These are phyloP conservation scores for Petrocephalus zakoni DNA, from an alignment of 2,113 vertebrate species.

Conservation along the genomic window DNA sequence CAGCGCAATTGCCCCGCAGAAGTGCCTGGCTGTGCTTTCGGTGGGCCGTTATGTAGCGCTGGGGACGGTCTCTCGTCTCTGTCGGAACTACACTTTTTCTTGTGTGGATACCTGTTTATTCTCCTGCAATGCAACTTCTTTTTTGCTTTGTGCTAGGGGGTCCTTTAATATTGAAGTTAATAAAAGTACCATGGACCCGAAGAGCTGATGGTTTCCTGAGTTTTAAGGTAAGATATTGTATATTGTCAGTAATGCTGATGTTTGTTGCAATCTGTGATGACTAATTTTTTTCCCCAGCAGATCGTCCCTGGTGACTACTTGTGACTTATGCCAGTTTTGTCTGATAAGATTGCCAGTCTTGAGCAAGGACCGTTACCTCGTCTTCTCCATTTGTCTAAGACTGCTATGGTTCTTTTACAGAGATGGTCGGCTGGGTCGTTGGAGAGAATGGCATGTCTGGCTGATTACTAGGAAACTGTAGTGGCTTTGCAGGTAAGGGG, in stretches of 20 bases:
- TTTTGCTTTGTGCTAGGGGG: not conserved
- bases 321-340: conserved; percentile 36
- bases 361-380: not conserved
- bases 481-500: not conserved
- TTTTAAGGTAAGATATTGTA: not conserved
- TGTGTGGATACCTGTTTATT: not conserved
- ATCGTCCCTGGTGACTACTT: conserved; percentile 42
- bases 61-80: no score
- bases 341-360: conserved; percentile 25
- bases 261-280: conserved; percentile 34
- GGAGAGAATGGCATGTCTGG: not conserved
- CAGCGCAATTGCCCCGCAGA: no score
- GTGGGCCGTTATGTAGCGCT: not conserved
- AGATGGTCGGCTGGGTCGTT: no score
- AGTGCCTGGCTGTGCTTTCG: no score
- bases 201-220: not conserved
- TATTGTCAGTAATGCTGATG: not conserved
- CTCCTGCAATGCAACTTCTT: not conserved
- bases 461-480: not conserved
- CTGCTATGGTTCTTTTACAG: not conserved
- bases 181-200: not conserved
- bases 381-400: not conserved
- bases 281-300: conserved; percentile 45
- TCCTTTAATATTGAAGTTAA: not conserved
- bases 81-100: not conserved